These are phyloP conservation scores for Dendrocopos noguchii DNA, from an alignment of 2,113 vertebrate genomes.

Conservation along the genomic window DNA sequence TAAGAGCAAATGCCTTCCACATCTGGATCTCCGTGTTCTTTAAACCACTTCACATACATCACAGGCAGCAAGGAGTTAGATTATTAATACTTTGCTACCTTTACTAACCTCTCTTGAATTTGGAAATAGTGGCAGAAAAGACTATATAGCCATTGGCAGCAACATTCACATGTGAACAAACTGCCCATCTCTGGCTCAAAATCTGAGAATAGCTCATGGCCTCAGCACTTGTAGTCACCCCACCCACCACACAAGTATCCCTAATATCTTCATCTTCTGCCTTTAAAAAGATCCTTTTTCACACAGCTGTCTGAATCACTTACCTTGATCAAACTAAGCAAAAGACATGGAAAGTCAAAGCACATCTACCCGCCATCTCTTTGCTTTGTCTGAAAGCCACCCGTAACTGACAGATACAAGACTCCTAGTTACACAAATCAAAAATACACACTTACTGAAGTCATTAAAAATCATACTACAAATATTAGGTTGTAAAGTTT, in stretches of 20 bases:
- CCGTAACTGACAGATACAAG: not conserved
- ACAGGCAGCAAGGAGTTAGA: not conserved
- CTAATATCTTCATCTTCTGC: not conserved
- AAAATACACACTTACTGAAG: not conserved
- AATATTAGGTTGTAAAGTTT: not conserved
- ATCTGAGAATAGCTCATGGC: not conserved
- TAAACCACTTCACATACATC: not conserved
- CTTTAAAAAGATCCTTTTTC: not conserved
- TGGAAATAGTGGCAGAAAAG: not conserved
- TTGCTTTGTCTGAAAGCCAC: not conserved
- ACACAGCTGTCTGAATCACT: not conserved
- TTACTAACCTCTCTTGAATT: not conserved
- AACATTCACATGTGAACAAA: not conserved
- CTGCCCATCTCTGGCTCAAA: not conserved
- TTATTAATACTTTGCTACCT: not conserved
- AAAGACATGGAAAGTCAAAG: not conserved
- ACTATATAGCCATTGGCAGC: not conserved
- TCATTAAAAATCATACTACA: not conserved
- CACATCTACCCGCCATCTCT: rapidly evolving
- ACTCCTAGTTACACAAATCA: not conserved
- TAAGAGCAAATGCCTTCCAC: not conserved
- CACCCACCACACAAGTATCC: not conserved
- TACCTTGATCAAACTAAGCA: not conserved
- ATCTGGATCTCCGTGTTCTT: conserved; percentile 5
- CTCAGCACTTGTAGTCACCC: not conserved